Evolutionary conservation across 92 coral and sea anemone species (phyloP), one percentile per base, ranked within the genome.

Genomic region (Chrysogorgia sp.): DNA sequence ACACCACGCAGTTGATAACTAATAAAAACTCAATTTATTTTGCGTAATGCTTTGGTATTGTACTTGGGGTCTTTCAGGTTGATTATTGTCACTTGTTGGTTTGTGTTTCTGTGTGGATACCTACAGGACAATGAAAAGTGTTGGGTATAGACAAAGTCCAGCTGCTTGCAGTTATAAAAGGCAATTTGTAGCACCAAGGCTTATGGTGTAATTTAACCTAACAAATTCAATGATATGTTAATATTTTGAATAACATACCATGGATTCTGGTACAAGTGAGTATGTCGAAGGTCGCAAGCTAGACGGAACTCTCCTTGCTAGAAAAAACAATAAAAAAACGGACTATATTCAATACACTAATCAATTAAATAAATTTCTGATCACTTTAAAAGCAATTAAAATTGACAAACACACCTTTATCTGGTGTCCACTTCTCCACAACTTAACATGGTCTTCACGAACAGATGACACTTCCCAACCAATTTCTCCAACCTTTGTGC

Each of bases 201-300:
- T 37, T 37, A n/a, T n/a, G n/a, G n/a, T n/a, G n/a, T n/a, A n/a
- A n/a, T n/a, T n/a, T n/a, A n/a, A n/a, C 43, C 43, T 37, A 37
- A 4, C 5, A 37, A 37, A 4, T 37, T 37, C 12, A 37, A 5
- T 37, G 43, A 37, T 4, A 4, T 37, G 12, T 4, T 37, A 3
- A 33, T 59, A 59, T 9, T 34, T 30, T 64, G n/a, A 6, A 47
- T 32, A 29, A 72, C 90, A 52, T 52, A 96, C 99, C 99, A 96
- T 24, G 99, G 99, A 65, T 91, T 96, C 81, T 91, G 99, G 72
- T 96, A 96, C 67, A 96, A 81, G 41, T 96, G 99, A 15, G 99
- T 91, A 53, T 96, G 99, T 82, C 99, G 85, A 69, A 89, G 97
- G 63, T 96, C 97, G 68, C 92, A 85, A 43, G 90, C 88, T 76